A percentile compares a stretch with the other conserved stretches of the same genome.
phyloP scores from a whole-genome alignment of 2,888 invertebrate species.

The Hipparchia semele region DNA sequence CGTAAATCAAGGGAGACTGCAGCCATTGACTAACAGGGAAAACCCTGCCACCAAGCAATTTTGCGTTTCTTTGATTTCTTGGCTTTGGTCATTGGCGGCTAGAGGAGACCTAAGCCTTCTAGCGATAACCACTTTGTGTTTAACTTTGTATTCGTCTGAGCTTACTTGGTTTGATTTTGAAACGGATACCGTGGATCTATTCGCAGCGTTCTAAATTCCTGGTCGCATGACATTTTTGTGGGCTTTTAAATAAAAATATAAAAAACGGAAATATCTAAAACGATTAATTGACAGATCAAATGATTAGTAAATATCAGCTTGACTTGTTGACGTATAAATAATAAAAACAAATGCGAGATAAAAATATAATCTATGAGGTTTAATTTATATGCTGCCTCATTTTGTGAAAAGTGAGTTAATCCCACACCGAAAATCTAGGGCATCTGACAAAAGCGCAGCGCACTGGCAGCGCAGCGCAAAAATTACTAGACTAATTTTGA shows the following conservation, averaged over 20 bases:
- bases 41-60: too few relatives aligned
- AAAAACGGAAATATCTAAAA: constrained; percentile 3
- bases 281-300: neutral
- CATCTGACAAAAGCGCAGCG: too few relatives aligned
- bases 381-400: neutral
- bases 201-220: constrained; percentile 70
- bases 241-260: neutral
- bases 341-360: neutral
- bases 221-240: constrained; percentile 63
- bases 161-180: constrained; percentile 71
- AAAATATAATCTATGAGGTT: neutral
- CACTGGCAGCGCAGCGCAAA: too few relatives aligned
- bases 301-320: neutral
- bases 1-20: too few relatives aligned
- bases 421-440: too few relatives aligned
- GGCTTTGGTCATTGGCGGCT: too few relatives aligned
- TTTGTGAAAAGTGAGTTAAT: neutral
- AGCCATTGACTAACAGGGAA: neutral
- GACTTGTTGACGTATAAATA: neutral
- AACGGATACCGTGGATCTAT: constrained; percentile 74
- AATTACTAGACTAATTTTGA: too few relatives aligned
- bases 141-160: too few relatives aligned
- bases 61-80: too few relatives aligned
- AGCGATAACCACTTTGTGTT: too few relatives aligned
- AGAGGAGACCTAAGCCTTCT: too few relatives aligned